Conservation (phyloP, 2,888 invertebrate species). For the Agonopterix arenella region DNA sequence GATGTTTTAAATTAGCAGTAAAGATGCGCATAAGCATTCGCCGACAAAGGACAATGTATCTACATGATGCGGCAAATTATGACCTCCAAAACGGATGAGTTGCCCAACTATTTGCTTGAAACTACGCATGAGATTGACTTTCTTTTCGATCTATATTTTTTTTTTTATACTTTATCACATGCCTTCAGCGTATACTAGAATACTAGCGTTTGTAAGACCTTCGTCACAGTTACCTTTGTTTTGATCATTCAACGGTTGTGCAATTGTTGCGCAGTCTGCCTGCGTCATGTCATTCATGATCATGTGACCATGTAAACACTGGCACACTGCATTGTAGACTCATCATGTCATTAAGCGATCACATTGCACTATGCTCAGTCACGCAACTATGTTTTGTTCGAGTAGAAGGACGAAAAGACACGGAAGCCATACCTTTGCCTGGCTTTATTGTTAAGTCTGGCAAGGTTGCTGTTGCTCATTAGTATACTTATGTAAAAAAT, state of each 20-base stretch:
- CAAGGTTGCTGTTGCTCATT: too few species aligned
- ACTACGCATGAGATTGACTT: too few species aligned
- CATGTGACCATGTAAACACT: slow-evolving; percentile 1
- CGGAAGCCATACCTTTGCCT: too few species aligned
- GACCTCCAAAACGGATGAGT: slow-evolving; percentile 11
- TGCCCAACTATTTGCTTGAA: slow-evolving; percentile 2
- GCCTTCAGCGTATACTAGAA: too few species aligned
- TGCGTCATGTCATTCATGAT: slow-evolving; percentile 16
- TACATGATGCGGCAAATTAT: slow-evolving; percentile 1
- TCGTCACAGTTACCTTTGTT: background rate
- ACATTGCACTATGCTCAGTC: slow-evolving; percentile 21
- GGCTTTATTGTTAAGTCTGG: too few species aligned
- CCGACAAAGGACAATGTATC: slow-evolving; percentile 6
- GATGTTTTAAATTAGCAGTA: slow-evolving; percentile 5
- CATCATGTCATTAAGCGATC: slow-evolving; percentile 19
- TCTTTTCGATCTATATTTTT: too few species aligned
- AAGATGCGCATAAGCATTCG: slow-evolving; percentile 3
- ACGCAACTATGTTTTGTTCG: background rate
- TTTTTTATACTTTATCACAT: too few species aligned
- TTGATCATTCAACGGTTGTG: slow-evolving; percentile 8
- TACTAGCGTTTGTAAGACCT: background rate
- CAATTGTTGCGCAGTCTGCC: slow-evolving; percentile 14
- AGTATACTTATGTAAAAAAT: too few species aligned
- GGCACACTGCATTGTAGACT: background rate
- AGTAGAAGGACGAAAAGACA: too few species aligned